Conservation (phyloP, 2,113 vertebrate species). For the Corydoras sp. region DNA sequence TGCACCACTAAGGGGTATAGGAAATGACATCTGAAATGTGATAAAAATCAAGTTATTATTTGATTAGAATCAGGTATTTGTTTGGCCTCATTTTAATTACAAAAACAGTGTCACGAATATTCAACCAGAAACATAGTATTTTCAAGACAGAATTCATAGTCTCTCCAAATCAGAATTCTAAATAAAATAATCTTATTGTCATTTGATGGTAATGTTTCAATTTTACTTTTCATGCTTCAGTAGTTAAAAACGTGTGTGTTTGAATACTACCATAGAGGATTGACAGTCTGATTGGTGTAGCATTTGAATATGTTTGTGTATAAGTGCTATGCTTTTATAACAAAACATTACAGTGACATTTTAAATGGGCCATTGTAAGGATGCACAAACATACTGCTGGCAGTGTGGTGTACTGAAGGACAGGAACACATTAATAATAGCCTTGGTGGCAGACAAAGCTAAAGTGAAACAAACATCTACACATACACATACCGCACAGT, state of each 20-base stretch:
- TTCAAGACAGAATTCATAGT: too few relatives aligned
- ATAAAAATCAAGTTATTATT: not conserved
- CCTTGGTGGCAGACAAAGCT: not conserved
- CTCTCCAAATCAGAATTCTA: too few relatives aligned
- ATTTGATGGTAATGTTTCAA: not conserved
- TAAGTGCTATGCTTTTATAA: conserved; percentile 4
- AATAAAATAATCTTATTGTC: not conserved
- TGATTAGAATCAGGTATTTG: not conserved
- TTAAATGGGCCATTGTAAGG: too few relatives aligned
- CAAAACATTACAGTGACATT: conserved; percentile 8
- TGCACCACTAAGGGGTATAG: not conserved
- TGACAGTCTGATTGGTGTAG: not conserved
- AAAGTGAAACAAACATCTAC: not conserved
- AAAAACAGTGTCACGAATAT: too few relatives aligned
- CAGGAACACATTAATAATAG: not conserved
- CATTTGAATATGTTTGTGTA: too few relatives aligned
- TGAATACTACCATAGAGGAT: not conserved
- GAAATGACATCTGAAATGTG: not conserved
- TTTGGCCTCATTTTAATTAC: not conserved
- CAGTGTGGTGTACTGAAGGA: not conserved
- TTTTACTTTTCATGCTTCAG: not conserved
- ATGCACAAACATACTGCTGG: not conserved
- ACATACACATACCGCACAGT: not conserved
- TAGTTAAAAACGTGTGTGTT: not conserved
- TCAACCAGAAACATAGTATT: too few relatives aligned